Evolutionary conservation across 2,888 invertebrate species (phyloP).

Genomic region (Malacosoma neustria): DNA sequence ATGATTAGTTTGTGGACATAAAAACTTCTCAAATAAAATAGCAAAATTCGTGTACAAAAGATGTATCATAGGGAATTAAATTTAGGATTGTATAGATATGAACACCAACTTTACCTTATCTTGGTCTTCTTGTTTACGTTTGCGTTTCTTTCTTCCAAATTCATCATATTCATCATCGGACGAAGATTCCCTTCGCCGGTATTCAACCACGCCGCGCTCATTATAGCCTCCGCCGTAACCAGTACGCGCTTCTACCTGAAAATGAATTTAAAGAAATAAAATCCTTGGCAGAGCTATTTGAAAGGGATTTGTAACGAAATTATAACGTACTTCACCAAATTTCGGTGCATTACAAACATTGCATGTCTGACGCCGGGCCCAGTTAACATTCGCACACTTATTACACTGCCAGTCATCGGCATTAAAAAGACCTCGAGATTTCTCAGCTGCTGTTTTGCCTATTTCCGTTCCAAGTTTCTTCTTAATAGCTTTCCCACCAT

Average conservation of each 20-base stretch:
- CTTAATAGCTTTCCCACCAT: slow-evolving; percentile 59
- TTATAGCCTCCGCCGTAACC: slow-evolving; percentile 95
- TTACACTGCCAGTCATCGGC: slow-evolving; percentile 99
- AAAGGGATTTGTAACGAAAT: too few species aligned
- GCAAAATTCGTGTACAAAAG: too few species aligned
- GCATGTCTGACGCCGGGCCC: slow-evolving; percentile 96
- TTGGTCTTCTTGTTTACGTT: slow-evolving; percentile 42
- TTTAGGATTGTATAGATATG: too few species aligned
- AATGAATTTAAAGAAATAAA: slow-evolving; percentile 9
- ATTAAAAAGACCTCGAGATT: slow-evolving; percentile 95
- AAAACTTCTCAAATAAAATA: too few species aligned
- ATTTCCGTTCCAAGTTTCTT: slow-evolving; percentile 96
- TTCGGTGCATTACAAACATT: slow-evolving; percentile 99
- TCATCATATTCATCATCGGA: slow-evolving; percentile 98
- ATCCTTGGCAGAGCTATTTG: too few species aligned
- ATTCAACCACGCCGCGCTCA: slow-evolving; percentile 96
- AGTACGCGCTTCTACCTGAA: slow-evolving; percentile 80
- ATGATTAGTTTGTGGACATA: too few species aligned
- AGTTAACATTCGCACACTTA: slow-evolving; percentile 99
- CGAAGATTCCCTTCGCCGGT: slow-evolving; percentile 89
- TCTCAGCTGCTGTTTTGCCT: slow-evolving; percentile 98
- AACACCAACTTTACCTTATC: slow-evolving; percentile 25
- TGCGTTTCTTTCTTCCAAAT: slow-evolving; percentile 81
- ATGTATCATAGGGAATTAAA: too few species aligned
- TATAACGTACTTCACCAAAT: slow-evolving; percentile 89